These are phyloP conservation scores for Dromaius novaehollandiae DNA, from an alignment of 2,113 vertebrate genomes.

Conservation along the genomic window DNA sequence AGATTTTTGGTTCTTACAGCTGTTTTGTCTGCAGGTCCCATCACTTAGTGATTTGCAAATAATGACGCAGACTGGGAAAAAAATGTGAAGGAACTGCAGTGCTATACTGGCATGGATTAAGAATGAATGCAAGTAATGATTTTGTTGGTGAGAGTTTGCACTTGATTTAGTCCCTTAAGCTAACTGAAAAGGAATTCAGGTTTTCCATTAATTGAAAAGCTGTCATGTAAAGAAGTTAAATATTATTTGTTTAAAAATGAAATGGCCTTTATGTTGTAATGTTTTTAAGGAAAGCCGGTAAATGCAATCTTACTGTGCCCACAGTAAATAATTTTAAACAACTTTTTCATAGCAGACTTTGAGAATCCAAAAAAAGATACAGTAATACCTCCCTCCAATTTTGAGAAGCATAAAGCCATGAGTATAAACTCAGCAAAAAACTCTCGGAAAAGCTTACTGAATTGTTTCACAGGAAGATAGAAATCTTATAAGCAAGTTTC, in stretches of 20 bases:
- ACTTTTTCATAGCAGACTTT: not conserved
- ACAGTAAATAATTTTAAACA: not conserved
- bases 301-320: not conserved
- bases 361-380: not conserved
- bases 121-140: not conserved
- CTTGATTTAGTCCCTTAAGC: not conserved
- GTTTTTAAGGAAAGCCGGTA: not conserved
- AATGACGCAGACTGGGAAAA: not conserved
- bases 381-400: not conserved
- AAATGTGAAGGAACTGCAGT: not conserved
- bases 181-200: not conserved
- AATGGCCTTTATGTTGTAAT: not conserved
- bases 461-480: not conserved
- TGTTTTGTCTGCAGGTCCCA: not conserved
- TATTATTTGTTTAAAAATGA: not conserved
- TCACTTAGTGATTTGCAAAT: slow-evolving; percentile 26
- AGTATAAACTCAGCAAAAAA: not conserved
- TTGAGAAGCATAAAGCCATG: not conserved
- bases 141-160: slow-evolving; percentile 18
- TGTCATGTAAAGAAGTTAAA: not conserved
- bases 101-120: not conserved
- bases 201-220: not conserved
- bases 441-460: not conserved
- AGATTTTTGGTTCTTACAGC: not conserved
- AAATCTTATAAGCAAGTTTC: not conserved